A percentile compares a stretch with the other conserved stretches of the same genome.
Conservation (phyloP, 2,797 vertebrate species). For the Micrastur ruficollis region DNA sequence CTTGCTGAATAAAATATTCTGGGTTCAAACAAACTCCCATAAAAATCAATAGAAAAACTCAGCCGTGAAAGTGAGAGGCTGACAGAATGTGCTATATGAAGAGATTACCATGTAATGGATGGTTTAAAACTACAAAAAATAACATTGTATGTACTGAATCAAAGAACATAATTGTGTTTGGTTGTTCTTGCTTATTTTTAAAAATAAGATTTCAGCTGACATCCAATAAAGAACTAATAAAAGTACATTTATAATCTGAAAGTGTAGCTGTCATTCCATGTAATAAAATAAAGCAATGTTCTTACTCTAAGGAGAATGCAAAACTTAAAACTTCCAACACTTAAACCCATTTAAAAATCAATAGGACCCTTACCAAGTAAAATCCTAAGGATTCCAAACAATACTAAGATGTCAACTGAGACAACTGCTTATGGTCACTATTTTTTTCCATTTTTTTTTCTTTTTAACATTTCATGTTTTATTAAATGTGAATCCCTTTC, state of each 20-base stretch:
- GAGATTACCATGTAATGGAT: background rate
- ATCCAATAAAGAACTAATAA: background rate
- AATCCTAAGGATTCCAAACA: background rate
- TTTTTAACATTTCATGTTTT: background rate
- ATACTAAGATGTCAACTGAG: background rate
- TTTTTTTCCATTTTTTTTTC: background rate
- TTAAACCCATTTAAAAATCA: background rate
- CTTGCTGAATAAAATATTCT: background rate
- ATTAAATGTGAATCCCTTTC: background rate
- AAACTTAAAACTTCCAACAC: background rate
- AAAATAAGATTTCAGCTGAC: background rate
- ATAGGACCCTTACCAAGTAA: background rate
- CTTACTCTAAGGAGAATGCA: background rate
- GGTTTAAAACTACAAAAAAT: background rate
- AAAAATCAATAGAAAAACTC: constrained; percentile 1
- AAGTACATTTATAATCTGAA: background rate
- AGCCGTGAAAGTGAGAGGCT: background rate
- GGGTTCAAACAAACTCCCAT: background rate
- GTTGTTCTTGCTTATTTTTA: background rate
- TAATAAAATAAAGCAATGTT: background rate
- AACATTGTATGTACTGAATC: background rate
- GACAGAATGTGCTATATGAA: background rate
- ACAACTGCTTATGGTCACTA: background rate
- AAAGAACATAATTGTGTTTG: background rate
- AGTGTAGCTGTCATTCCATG: background rate